Conservation (phyloP, 2,113 vertebrate genomes). For the Silurus asotus region DNA sequence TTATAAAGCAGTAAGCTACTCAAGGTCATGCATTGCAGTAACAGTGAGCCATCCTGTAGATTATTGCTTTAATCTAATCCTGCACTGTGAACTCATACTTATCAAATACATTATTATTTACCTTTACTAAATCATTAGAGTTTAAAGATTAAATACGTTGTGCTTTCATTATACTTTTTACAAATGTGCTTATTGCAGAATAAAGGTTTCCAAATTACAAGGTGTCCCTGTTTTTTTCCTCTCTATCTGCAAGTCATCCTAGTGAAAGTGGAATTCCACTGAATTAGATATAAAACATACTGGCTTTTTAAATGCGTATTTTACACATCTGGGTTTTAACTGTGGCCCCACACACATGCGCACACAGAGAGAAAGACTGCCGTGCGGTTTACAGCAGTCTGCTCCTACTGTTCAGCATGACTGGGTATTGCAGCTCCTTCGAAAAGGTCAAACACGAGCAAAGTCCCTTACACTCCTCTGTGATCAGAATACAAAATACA, state of each 20-base stretch:
- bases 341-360: neutral
- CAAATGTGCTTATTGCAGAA: neutral
- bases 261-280: neutral
- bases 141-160: neutral
- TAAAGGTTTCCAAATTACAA: neutral
- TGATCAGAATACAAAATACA: slow-evolving; percentile 15
- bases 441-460: slow-evolving; percentile 30
- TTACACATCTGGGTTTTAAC: neutral
- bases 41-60: neutral
- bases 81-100: neutral
- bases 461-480: neutral
- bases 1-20: neutral
- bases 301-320: neutral
- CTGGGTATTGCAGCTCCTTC: slow-evolving; percentile 24
- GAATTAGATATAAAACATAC: neutral
- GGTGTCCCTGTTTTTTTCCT: neutral
- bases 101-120: neutral
- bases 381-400: neutral
- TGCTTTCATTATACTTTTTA: neutral
- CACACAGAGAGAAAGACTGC: neutral
- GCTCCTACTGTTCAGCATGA: slow-evolving; percentile 22
- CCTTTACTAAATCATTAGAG: too few species aligned
- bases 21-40: neutral
- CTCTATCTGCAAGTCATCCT: neutral
- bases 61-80: neutral